These are phyloP conservation scores for Drosophila sulfurigaster DNA, from an alignment of 1,140 invertebrate genomes.

Conservation along the genomic window DNA sequence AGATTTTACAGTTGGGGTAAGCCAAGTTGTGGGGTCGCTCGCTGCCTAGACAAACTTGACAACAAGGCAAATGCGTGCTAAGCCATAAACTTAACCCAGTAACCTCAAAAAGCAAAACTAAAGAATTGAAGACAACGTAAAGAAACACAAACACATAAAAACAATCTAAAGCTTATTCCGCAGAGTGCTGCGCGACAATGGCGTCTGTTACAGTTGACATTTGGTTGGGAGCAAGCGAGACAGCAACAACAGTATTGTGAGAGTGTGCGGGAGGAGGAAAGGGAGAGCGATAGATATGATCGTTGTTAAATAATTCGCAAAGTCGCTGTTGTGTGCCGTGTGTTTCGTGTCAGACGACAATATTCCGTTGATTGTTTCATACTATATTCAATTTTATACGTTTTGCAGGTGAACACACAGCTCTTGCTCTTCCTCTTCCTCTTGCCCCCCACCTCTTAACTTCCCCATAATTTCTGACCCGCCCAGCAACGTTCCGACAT, in stretches of 20 bases:
- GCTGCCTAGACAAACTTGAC: slow-evolving; percentile 35
- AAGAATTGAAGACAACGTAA: slow-evolving; percentile 2
- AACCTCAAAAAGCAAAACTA: slow-evolving; percentile 57
- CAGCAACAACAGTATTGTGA: not conserved
- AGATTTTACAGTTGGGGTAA: slow-evolving; percentile 43
- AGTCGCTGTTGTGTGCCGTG: slow-evolving; percentile 7
- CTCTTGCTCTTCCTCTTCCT: too few relatives aligned
- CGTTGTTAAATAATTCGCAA: slow-evolving; percentile 39
- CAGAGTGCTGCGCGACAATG: slow-evolving; percentile 57
- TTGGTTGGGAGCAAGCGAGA: not conserved
- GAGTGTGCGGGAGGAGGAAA: not conserved
- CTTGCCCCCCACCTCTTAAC: not conserved
- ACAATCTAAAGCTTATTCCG: slow-evolving; percentile 60
- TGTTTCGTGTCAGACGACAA: slow-evolving; percentile 78
- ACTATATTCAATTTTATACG: slow-evolving; percentile 66
- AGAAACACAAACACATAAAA: slow-evolving; percentile 13
- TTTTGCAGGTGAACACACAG: slow-evolving; percentile 11
- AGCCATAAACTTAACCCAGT: slow-evolving; percentile 78
- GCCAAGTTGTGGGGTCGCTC: slow-evolving; percentile 16
- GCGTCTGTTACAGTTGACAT: slow-evolving; percentile 28
- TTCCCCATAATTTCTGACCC: not conserved
- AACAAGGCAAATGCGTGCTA: slow-evolving; percentile 61
- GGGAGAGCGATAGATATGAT: slow-evolving; percentile 24
- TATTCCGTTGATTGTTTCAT: slow-evolving; percentile 75
- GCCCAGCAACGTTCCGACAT: slow-evolving; percentile 36